phyloP scores from a whole-genome alignment of 2,888 invertebrate genomes.

The Parnassius apollo region DNA sequence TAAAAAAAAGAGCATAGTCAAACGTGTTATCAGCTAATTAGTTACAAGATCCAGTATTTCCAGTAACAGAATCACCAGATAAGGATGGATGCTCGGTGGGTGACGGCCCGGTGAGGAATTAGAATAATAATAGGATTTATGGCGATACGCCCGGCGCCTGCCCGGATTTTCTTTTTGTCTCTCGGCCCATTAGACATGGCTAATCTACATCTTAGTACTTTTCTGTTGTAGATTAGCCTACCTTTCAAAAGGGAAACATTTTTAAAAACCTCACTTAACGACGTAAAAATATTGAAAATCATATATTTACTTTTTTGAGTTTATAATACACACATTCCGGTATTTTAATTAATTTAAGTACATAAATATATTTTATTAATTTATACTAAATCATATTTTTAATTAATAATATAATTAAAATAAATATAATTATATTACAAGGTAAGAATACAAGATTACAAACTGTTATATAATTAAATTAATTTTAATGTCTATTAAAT shows the following conservation, averaged over 20 bases:
- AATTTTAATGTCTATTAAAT: too few relatives aligned
- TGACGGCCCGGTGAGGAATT: constrained; percentile 29
- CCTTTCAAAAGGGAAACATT: constrained; percentile 4
- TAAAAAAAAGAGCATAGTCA: not conserved
- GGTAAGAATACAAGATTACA: too few relatives aligned
- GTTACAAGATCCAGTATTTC: constrained; percentile 14
- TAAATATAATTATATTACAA: too few relatives aligned
- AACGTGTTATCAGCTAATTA: constrained; percentile 19
- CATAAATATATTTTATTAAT: too few relatives aligned
- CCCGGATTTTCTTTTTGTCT: constrained; percentile 46
- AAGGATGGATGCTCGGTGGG: constrained; percentile 30
- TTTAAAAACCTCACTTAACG: not conserved
- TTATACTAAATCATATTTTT: too few relatives aligned
- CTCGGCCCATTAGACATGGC: constrained; percentile 39
- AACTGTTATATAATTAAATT: too few relatives aligned
- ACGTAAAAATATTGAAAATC: too few relatives aligned
- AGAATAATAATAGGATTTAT: constrained; percentile 49
- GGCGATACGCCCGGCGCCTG: constrained; percentile 50
- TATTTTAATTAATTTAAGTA: too few relatives aligned
- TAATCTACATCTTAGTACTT: constrained; percentile 39
- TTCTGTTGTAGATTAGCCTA: constrained; percentile 3
- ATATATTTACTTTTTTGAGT: too few relatives aligned
- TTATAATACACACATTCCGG: too few relatives aligned
- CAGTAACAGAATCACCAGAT: constrained; percentile 16
- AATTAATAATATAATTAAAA: too few relatives aligned